Percentiles rank a stretch among this genome's conserved stretches.
Conservation (phyloP, 2,888 invertebrate species). For the Drosophila mimica region DNA sequence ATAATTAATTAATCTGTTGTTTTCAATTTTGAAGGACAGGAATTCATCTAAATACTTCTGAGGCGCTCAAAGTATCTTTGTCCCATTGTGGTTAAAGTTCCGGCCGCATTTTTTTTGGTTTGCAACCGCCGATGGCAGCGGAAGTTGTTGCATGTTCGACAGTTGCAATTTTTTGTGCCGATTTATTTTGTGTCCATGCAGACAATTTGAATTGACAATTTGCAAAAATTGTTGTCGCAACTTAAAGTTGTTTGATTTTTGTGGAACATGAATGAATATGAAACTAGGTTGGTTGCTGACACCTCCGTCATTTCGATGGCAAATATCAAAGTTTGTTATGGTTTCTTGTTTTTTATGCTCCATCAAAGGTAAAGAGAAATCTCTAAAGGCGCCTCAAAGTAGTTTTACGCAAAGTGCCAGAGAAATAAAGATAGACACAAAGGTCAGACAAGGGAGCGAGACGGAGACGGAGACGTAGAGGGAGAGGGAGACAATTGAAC, state of each 20-base stretch:
- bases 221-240: slow-evolving; percentile 4
- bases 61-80: not conserved
- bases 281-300: slow-evolving; percentile 16
- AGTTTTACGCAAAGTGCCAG: slow-evolving; percentile 67
- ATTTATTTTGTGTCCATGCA: slow-evolving; percentile 1
- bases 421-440: slow-evolving; percentile 52
- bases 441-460: not conserved
- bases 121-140: slow-evolving; percentile 26
- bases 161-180: slow-evolving; percentile 21
- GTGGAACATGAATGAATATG: not conserved
- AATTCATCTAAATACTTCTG: not conserved
- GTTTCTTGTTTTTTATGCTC: slow-evolving; percentile 35
- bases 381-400: slow-evolving; percentile 55
- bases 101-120: not conserved
- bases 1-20: not conserved
- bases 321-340: slow-evolving; percentile 46
- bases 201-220: slow-evolving; percentile 8
- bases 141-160: slow-evolving; percentile 45
- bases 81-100: slow-evolving; percentile 17
- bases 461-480: not conserved
- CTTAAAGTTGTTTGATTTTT: slow-evolving; percentile 26
- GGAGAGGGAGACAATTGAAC: slow-evolving; percentile 5
- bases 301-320: slow-evolving; percentile 45
- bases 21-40: not conserved
- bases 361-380: slow-evolving; percentile 55